Evolutionary conservation across 2,888 invertebrate species (phyloP).

Genomic region (Heteropelma amictum): DNA sequence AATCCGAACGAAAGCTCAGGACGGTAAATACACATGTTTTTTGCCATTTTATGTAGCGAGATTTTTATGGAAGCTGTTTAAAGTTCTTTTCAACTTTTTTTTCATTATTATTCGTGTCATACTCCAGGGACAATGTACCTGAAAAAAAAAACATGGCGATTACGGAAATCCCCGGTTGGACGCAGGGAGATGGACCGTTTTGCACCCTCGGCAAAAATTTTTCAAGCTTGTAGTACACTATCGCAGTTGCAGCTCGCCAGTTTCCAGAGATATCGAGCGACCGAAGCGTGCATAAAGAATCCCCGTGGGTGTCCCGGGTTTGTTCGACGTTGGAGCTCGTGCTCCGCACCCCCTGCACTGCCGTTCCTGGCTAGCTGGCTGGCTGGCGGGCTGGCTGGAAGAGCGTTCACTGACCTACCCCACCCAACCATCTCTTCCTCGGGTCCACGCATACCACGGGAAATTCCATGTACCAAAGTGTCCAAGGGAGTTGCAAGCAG

Average conservation of each 20-base stretch:
- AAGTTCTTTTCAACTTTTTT: not conserved
- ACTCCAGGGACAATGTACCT: not conserved
- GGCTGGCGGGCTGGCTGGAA: too few species aligned
- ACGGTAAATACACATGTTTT: too few species aligned
- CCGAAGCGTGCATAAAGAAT: conserved; percentile 60
- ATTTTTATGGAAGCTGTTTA: not conserved
- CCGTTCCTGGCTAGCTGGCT: conserved; percentile 58
- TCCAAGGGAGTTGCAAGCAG: not conserved
- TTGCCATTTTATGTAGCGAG: too few species aligned
- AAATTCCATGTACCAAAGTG: too few species aligned
- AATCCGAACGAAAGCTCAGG: too few species aligned
- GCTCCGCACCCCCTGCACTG: conserved; percentile 27
- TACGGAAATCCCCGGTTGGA: not conserved
- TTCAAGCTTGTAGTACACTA: conserved; percentile 12
- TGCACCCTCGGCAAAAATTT: conserved; percentile 13
- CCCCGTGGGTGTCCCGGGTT: conserved; percentile 65
- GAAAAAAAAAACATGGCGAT: not conserved
- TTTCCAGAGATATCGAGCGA: conserved; percentile 74
- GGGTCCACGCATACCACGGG: not conserved
- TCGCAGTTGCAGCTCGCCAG: conserved; percentile 43
- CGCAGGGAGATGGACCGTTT: conserved; percentile 13
- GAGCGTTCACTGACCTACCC: conserved; percentile 73
- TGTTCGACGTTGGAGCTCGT: conserved; percentile 54
- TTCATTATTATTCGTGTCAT: not conserved
- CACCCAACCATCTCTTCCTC: conserved; percentile 1